Evolutionary conservation across 2,888 invertebrate genomes (phyloP), one percentile per base, ranked within the genome.

Genomic region (Chrysina gloriosa): DNA sequence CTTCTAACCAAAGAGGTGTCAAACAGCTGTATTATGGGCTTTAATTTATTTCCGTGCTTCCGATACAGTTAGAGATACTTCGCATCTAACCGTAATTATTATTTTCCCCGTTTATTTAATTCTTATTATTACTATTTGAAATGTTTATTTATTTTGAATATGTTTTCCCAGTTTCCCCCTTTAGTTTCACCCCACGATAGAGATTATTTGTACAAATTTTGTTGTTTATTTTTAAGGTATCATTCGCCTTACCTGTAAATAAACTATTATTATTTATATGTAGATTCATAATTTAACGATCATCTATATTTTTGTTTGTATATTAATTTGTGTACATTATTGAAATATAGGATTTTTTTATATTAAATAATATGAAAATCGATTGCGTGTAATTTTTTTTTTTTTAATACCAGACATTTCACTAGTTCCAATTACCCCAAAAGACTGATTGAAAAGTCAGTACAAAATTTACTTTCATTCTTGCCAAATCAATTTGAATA

Each of bases 1-100:
- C 16, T 63, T 52, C 21, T 45, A 69, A 81, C 82, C 83, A 82
- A 83, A 83, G 82, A 81, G 79, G 78, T 74, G 81, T 81, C 79
- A 79, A 76, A 73, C 61, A 73, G 80, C 81, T 82, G 82, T 82
- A 82, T 61, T 79, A 79, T 81, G 78, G 19, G 81, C 82, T 81
- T 82, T 82, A 81, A 82, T 73, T 82, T 82, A 82, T 82, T 81
- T n/a, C 47, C 23, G 31, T 47, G 66, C 63, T 61, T 63, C 27
- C 34, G 31, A 66, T 66, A 66, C 66, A 66, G 66, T 39, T 61
- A 21, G 9, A 52, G 52, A 52, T 52, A 31, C 52, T 52, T 52
- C 52, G 9, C 16, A n/a, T n/a, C 25, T 25, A n/a, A 56, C 7
- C 36, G 5, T 21, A 56, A 56, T 34, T 2, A 21, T 14, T 42